These are phyloP conservation scores for Romanogobio albipinnatus DNA, from an alignment of 2,113 vertebrate genomes.

Conservation along the genomic window DNA sequence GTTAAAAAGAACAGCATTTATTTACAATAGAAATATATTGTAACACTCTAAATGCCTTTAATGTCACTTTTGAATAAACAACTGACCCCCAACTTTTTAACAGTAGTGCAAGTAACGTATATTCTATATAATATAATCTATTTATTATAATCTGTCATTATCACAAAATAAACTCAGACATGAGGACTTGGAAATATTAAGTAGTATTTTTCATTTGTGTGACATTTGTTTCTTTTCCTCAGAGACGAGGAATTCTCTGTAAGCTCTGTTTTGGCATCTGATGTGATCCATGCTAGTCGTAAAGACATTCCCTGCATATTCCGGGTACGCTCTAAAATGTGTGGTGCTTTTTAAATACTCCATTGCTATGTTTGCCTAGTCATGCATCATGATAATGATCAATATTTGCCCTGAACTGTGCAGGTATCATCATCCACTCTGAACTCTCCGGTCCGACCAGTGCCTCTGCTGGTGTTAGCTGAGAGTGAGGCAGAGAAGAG, in stretches of 20 bases:
- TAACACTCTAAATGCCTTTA: no score
- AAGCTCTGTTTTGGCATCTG: constrained; percentile 92
- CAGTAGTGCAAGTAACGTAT: no score
- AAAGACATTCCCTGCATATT: constrained; percentile 98
- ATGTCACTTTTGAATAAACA: no score
- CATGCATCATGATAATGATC: constrained; percentile 43
- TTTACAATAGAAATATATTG: no score
- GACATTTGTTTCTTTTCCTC: not conserved
- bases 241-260: constrained; percentile 97
- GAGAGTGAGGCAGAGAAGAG: constrained; percentile 94
- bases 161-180: no score
- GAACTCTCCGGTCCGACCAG: constrained; percentile 82
- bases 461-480: constrained; percentile 90
- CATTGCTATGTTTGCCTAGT: not conserved
- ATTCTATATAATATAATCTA: no score
- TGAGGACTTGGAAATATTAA: no score
- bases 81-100: no score
- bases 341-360: not conserved
- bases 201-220: not conserved
- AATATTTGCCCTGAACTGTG: not conserved
- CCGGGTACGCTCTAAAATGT: constrained; percentile 76
- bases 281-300: constrained; percentile 94
- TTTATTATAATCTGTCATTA: no score
- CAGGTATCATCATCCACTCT: constrained; percentile 91
- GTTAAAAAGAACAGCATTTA: no score